phyloP scores from a whole-genome alignment of 2,888 invertebrate genomes.

The Ischnura elegans region DNA sequence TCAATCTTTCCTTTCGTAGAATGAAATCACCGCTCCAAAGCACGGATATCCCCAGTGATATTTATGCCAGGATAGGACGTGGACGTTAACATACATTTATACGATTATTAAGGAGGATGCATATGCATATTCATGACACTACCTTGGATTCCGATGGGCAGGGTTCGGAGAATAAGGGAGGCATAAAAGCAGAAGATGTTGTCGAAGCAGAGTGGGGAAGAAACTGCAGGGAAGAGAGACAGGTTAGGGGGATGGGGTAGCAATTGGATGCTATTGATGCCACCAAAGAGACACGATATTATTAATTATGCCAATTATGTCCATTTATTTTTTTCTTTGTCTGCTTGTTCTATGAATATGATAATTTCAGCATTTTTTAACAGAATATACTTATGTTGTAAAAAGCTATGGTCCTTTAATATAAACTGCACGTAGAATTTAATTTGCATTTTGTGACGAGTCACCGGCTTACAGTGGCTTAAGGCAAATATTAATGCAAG shows the following conservation, averaged over 20 bases:
- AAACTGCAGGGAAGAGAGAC: background rate
- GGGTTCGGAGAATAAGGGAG: background rate
- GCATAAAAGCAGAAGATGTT: background rate
- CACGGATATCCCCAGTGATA: background rate
- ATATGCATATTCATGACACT: constrained; percentile 26
- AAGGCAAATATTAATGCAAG: too few relatives aligned
- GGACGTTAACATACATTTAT: constrained; percentile 27
- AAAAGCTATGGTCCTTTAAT: too few relatives aligned
- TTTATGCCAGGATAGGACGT: background rate
- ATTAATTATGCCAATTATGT: too few relatives aligned
- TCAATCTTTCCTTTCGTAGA: background rate
- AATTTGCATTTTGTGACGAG: too few relatives aligned
- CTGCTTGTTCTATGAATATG: too few relatives aligned
- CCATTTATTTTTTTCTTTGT: too few relatives aligned
- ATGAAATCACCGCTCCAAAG: background rate
- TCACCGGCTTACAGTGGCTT: too few relatives aligned
- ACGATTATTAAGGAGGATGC: constrained; percentile 22
- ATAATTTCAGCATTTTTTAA: too few relatives aligned
- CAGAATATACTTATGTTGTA: too few relatives aligned
- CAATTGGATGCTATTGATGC: background rate
- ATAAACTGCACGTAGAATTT: too few relatives aligned
- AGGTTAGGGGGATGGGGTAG: background rate
- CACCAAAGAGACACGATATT: background rate
- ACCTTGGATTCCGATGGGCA: background rate
- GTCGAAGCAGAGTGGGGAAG: background rate